Base-by-base conservation (phyloP, 2,113 vertebrate species). In the Azemiops feae region DNA sequence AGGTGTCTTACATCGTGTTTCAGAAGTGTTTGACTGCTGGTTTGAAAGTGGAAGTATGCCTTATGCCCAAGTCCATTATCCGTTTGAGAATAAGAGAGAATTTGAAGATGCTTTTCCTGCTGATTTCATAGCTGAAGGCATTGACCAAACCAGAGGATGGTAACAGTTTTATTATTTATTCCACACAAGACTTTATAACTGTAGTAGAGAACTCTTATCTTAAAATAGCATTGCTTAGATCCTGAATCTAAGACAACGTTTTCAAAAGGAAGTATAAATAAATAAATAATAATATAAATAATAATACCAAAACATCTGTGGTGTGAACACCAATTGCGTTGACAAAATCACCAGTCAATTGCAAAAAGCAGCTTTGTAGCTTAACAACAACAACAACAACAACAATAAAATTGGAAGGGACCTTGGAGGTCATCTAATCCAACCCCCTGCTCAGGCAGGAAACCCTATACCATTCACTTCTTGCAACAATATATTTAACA, bases 31-130 rank as follows among this genome's bases (percentile, higher is more conserved):
- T 8, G 99, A 99, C 97, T 99, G 99, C 97, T 99, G 99, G 99
- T 99, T 99, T 3, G 99, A 99, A 97, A 99, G 99, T 0, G 99
- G 99, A 92, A 99, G 99, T 97, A 99, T 99, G 99, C 99, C 99
- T 20, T 99, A 99, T 0, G 99, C 99, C 3, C 99, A 99, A 94
- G 98, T 97, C 50, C 99, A 99, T 97, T 99, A 99, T 94, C 99
- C 99, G 0, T 99, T 99, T n/a, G 97, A 99, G 95, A 99, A 98
- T 96, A 98, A 92, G 89, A 98, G 96, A 94, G 99, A 99, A 87
- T 99, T 99, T 92, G 99, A 99, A 94, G 99, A 99, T 14, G 95
- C 97, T 3, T 99, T 99, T 96, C 99, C 99, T 0, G 99, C 99
- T 4, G 99, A 99, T 97, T 99, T 99, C 98, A 99, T 99, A 88